A percentile compares a stretch with the other conserved stretches of the same genome.
Conservation (phyloP, 2,888 invertebrate genomes). For the Lottia gigantea region DNA sequence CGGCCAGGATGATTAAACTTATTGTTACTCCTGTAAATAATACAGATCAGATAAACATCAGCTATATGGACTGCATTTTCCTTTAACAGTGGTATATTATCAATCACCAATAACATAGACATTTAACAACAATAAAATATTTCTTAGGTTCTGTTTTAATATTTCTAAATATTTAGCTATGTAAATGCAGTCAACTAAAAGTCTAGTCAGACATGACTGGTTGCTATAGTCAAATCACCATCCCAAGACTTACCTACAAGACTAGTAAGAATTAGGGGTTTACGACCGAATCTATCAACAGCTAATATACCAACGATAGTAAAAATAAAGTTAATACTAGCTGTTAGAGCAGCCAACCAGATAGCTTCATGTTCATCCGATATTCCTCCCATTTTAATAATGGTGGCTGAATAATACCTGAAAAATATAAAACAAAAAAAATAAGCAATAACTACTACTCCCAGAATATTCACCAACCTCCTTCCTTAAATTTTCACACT, state of each 20-base stretch:
- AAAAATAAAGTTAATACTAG: constrained; percentile 70
- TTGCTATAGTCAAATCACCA: too few species aligned
- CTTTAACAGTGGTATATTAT: too few species aligned
- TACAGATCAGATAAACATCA: neutral
- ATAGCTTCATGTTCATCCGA: constrained; percentile 68
- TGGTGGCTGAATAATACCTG: constrained; percentile 73
- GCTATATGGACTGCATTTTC: too few species aligned
- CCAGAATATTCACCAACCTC: too few species aligned
- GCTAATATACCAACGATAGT: constrained; percentile 70
- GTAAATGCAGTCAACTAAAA: too few species aligned
- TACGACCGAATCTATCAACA: constrained; percentile 70
- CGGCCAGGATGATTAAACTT: constrained; percentile 66
- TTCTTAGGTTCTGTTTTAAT: too few species aligned
- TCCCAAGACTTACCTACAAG: constrained; percentile 57
- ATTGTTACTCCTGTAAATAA: constrained; percentile 63
- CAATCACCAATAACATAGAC: too few species aligned
- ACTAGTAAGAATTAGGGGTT: constrained; percentile 58
- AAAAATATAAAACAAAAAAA: constrained; percentile 9
- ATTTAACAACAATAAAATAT: too few species aligned
- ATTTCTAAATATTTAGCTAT: too few species aligned
- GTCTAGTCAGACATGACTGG: too few species aligned
- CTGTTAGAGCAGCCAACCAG: constrained; percentile 69
- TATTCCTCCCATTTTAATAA: constrained; percentile 70
- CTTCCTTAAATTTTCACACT: too few species aligned
- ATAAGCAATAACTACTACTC: too few species aligned